These are phyloP conservation scores for Ormyrus pomaceus DNA, from an alignment of 2,888 invertebrate genomes.

Conservation along the genomic window DNA sequence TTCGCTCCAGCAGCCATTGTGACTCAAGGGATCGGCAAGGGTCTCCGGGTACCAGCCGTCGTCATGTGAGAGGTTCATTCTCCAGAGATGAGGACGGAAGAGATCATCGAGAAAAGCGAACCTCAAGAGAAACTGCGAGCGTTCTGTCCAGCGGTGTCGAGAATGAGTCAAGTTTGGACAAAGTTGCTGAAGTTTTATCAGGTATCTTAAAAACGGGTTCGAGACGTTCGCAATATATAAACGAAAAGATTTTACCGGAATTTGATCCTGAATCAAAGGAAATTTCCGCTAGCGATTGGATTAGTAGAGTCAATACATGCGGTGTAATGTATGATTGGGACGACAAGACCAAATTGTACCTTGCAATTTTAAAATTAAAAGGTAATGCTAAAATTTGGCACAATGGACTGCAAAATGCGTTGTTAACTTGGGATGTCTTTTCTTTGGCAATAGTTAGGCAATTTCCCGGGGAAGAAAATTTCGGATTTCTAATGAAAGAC, in stretches of 20 bases:
- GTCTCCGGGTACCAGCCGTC: too few species aligned
- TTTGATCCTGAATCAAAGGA: not conserved
- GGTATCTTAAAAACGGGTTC: not conserved
- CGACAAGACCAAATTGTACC: slow-evolving; percentile 44
- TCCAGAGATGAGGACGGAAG: too few species aligned
- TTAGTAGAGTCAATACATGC: not conserved
- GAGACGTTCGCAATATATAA: not conserved
- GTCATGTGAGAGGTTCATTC: too few species aligned
- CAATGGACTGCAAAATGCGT: slow-evolving; percentile 40
- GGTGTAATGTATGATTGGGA: slow-evolving; percentile 45
- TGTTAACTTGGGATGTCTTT: slow-evolving; percentile 54
- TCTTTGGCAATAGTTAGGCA: slow-evolving; percentile 41
- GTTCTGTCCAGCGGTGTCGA: too few species aligned
- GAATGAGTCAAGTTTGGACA: too few species aligned
- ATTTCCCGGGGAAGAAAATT: slow-evolving; percentile 55
- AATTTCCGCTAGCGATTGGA: not conserved
- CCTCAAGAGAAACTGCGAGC: too few species aligned
- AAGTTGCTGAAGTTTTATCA: too few species aligned
- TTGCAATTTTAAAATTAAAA: slow-evolving; percentile 51
- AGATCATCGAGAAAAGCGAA: too few species aligned
- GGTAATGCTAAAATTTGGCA: slow-evolving; percentile 58
- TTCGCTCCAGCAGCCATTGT: too few species aligned
- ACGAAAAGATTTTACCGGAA: not conserved
- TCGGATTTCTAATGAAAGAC: slow-evolving; percentile 44
- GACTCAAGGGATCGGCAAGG: too few species aligned